A percentile compares a stretch with the other conserved stretches of the same genome.
Conservation (phyloP, 2,113 vertebrate genomes). For the Protobothrops mucrosquamatus region DNA sequence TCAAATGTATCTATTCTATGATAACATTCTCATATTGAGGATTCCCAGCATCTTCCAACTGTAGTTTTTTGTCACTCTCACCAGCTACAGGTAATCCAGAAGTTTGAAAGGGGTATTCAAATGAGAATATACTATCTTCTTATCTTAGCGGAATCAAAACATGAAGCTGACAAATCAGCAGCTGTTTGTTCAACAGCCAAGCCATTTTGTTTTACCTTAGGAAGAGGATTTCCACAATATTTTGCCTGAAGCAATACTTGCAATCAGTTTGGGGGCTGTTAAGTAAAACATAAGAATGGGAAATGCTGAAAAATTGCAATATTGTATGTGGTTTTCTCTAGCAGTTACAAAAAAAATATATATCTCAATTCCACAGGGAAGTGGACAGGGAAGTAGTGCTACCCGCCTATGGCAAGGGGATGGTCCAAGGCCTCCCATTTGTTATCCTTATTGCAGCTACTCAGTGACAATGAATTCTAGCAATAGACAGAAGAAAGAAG, state of each 20-base stretch:
- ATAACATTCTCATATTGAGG: not conserved
- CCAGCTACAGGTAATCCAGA: not conserved
- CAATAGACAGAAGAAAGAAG: not conserved
- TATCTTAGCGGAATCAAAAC: not conserved
- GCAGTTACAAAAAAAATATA: not conserved
- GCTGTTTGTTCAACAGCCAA: not conserved
- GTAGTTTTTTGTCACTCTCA: not conserved
- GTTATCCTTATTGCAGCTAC: not conserved
- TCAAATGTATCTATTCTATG: not conserved
- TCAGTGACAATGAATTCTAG: not conserved
- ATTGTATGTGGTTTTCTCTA: not conserved
- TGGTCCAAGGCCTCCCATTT: not conserved
- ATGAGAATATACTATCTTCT: not conserved
- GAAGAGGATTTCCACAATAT: not conserved
- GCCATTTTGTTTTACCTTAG: not conserved
- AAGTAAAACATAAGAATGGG: not conserved
- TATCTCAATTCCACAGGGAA: not conserved
- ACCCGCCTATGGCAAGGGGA: not conserved
- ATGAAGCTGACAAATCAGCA: not conserved
- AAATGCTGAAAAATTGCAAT: not conserved
- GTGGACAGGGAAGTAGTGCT: not conserved
- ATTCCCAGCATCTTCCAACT: not conserved
- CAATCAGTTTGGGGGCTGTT: not conserved
- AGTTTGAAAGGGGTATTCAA: not conserved
- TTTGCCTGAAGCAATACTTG: not conserved